phyloP scores from a whole-genome alignment of 2,113 vertebrate species.

The Felis catus region DNA sequence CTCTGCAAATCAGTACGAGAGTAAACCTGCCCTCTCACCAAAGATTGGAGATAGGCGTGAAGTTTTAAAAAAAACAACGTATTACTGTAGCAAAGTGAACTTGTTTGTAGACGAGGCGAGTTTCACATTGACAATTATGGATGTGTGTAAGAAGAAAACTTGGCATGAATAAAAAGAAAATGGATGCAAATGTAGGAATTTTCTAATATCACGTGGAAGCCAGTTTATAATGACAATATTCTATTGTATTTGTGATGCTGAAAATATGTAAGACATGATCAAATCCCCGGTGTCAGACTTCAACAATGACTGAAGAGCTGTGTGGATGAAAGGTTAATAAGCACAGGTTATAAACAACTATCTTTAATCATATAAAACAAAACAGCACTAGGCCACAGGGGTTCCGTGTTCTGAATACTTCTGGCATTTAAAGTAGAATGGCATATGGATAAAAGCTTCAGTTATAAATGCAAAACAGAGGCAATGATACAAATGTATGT shows the following conservation, averaged over 20 bases:
- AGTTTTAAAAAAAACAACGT: not conserved
- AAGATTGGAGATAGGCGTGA: not conserved
- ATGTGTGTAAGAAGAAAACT: not conserved
- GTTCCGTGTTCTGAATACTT: not conserved
- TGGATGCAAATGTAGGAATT: not conserved
- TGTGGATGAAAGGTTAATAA: slow-evolving; percentile 62
- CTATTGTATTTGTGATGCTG: not conserved
- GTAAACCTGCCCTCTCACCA: not conserved
- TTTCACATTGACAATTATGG: not conserved
- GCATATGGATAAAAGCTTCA: slow-evolving; percentile 35
- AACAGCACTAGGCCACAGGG: slow-evolving; percentile 1
- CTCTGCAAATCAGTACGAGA: not conserved
- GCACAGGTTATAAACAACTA: slow-evolving; percentile 64
- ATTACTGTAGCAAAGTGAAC: not conserved
- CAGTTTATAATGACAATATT: not conserved
- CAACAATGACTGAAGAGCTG: slow-evolving; percentile 74
- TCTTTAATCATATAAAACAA: slow-evolving; percentile 42
- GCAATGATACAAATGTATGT: not conserved
- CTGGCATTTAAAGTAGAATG: slow-evolving; percentile 54
- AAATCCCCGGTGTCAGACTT: slow-evolving; percentile 65
- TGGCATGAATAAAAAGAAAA: not conserved
- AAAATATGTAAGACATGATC: slow-evolving; percentile 59
- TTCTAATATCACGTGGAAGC: slow-evolving; percentile 24
- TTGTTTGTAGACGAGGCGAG: not conserved
- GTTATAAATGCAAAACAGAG: slow-evolving; percentile 63